A percentile compares a stretch with the other conserved stretches of the same genome.
These are phyloP conservation scores for Leuciscus idus DNA, from an alignment of 2,113 vertebrate genomes.

Conservation along the genomic window DNA sequence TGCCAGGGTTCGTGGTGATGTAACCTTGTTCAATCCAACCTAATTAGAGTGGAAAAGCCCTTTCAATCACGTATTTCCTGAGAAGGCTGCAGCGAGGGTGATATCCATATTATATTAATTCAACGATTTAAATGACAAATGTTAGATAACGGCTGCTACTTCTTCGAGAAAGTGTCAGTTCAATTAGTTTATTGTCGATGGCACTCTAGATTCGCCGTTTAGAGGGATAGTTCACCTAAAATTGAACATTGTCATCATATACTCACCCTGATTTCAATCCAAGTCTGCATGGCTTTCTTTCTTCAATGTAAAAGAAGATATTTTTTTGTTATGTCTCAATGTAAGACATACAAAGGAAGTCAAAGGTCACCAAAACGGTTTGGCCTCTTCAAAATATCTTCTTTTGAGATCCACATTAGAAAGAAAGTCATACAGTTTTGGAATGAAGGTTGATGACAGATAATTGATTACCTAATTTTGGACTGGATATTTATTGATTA, in stretches of 20 bases:
- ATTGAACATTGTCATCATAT: not conserved
- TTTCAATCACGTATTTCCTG: not conserved
- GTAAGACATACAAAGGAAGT: not conserved
- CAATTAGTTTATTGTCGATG: slow-evolving; percentile 4
- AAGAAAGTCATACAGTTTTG: too few species aligned
- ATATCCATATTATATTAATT: slow-evolving; percentile 46
- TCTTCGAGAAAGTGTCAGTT: slow-evolving; percentile 7
- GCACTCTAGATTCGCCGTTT: not conserved
- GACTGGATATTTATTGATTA: too few species aligned
- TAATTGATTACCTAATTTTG: too few species aligned
- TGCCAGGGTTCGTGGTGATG: slow-evolving; percentile 36
- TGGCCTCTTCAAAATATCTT: not conserved
- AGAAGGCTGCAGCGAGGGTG: not conserved
- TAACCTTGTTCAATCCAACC: slow-evolving; percentile 43
- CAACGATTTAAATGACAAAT: slow-evolving; percentile 44
- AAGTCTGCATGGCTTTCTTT: not conserved
- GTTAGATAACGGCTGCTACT: slow-evolving; percentile 26
- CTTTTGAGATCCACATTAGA: not conserved
- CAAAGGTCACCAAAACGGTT: not conserved
- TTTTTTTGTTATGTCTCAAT: not conserved
- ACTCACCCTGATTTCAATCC: not conserved
- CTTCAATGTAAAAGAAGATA: not conserved
- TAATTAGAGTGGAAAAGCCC: slow-evolving; percentile 33
- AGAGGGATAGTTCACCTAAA: not conserved
- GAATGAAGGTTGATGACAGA: too few species aligned